Evolutionary conservation across 1,140 invertebrate genomes (phyloP).

Genomic region (Heterodera schachtii): DNA sequence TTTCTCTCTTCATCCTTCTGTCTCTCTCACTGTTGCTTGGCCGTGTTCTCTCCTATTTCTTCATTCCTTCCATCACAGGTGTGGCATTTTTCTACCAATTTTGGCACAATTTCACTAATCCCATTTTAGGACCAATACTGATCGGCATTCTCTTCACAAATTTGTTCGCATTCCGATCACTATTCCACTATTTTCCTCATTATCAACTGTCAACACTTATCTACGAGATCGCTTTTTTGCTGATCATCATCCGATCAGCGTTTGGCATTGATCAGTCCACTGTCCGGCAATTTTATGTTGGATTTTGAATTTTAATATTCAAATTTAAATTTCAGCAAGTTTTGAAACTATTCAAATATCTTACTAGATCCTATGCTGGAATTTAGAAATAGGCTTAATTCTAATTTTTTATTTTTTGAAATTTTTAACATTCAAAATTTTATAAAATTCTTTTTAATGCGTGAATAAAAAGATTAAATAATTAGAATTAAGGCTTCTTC

Average conservation of each 20-base stretch:
- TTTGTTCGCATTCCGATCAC: constrained; percentile 69
- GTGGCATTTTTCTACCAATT: background rate
- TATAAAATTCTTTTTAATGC: no score
- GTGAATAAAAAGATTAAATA: no score
- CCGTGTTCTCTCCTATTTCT: constrained; percentile 36
- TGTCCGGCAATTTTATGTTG: constrained; percentile 71
- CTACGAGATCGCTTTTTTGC: constrained; percentile 63
- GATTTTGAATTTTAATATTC: no score
- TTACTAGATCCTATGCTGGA: no score
- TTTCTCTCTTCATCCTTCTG: constrained; percentile 49
- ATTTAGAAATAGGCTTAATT: no score
- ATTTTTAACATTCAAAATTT: no score
- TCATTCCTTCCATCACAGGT: background rate
- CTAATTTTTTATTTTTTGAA: no score
- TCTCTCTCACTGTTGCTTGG: constrained; percentile 39
- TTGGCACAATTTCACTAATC: constrained; percentile 9
- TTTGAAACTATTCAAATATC: no score
- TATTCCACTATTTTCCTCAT: constrained; percentile 63
- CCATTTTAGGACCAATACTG: constrained; percentile 39
- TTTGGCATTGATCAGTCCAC: constrained; percentile 84
- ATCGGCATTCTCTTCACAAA: constrained; percentile 79
- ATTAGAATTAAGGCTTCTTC: no score
- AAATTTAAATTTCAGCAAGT: no score
- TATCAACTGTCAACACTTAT: constrained; percentile 65
- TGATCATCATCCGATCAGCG: constrained; percentile 88